Conservation (phyloP, 2,888 invertebrate species). For the Pristionchus japonicus region DNA sequence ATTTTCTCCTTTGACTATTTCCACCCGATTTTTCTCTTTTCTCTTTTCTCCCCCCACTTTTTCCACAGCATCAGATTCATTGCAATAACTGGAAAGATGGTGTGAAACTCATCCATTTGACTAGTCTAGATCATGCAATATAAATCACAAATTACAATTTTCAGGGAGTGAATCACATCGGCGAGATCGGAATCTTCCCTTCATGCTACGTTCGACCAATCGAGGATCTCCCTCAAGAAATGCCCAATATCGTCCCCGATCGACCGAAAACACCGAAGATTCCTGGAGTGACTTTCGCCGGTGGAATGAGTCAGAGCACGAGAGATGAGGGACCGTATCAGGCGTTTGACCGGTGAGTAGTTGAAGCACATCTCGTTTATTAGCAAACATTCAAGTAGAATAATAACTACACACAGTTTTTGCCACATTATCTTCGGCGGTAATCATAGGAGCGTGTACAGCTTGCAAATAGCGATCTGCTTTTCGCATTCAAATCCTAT, state of each 20-base stretch:
- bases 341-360: slow-evolving; percentile 21
- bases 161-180: slow-evolving; percentile 63
- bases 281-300: slow-evolving; percentile 23
- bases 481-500: background rate
- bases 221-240: slow-evolving; percentile 28
- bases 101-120: too few species aligned
- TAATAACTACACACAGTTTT: too few species aligned
- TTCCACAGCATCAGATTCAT: too few species aligned
- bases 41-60: too few species aligned
- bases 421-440: too few species aligned
- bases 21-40: too few species aligned
- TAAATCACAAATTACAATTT: background rate
- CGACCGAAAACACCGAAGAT: slow-evolving; percentile 64
- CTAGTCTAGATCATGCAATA: too few species aligned
- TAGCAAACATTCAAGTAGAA: too few species aligned
- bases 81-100: too few species aligned
- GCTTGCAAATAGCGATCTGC: background rate
- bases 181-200: slow-evolving; percentile 71
- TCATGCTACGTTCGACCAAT: slow-evolving; percentile 61
- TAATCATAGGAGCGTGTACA: background rate
- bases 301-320: background rate
- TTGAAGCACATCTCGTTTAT: background rate
- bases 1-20: background rate
- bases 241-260: slow-evolving; percentile 49
- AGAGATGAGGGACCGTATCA: background rate